Base-by-base conservation (phyloP, 2,888 invertebrate species). In the Macrosiphum euphorbiae region DNA sequence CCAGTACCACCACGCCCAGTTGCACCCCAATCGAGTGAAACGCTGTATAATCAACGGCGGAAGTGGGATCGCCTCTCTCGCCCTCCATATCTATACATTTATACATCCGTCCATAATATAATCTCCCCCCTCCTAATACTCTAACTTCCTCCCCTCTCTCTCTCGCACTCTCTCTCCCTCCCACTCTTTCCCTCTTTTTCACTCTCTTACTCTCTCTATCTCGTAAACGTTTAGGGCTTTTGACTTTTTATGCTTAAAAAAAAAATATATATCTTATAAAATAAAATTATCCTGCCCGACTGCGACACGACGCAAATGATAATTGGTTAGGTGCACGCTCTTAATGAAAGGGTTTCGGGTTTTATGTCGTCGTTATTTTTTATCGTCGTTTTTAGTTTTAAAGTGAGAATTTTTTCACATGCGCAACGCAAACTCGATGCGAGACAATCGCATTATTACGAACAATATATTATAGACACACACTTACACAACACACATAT, bases 321-420 rank as follows among this genome's bases (percentile, higher is more conserved):
- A 88, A 88, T 88, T 35, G 88, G 58, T 26, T 24, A 58, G 88
- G 41, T 58, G 26, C 35, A 28, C 13, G 41, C 88, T 55, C 88
- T 41, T 41, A 58, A 58, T 55, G 35, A 58, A 55, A 88, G 88
- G 88, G 55, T 58, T 88, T 88, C 41, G 55, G 55, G 88, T 88
- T 88, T 88, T 52, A 55, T 55, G 55, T 28, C 4, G 11, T 88
- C 52, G 50, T 47, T 88, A 78, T 88, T 88, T 88, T 88, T 88
- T 52, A 28, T 88, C 10, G 26, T 50, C 28, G 86, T 47, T 35
- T 78, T 78, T 52, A 87, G n/a, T 87, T 78, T 35, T 20, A 26
- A 78, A 78, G 78, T 78, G 78, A 20, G 78, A 78, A 78, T n/a
- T 67, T 67, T 67, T 58, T 58, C 58, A 58, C 58, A 58, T 26